A percentile compares a stretch with the other conserved stretches of the same genome.
Evolutionary conservation across 2,888 invertebrate species (phyloP).

Genomic region (Dendrolimus pini): DNA sequence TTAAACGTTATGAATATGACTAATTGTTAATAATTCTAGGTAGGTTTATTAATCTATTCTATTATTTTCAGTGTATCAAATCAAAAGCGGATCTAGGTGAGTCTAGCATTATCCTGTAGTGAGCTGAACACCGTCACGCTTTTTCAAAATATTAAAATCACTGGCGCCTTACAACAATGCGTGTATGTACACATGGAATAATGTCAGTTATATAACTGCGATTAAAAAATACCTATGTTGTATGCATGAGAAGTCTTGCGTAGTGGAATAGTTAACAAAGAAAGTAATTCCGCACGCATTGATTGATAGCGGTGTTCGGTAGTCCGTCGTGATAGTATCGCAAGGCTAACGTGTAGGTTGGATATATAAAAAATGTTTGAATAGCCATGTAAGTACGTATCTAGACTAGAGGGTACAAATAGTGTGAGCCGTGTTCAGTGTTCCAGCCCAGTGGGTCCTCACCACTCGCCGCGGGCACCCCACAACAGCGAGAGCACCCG

Average conservation of each 20-base stretch:
- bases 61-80: slow-evolving; percentile 71
- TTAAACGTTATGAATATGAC: neutral
- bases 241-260: slow-evolving; percentile 1
- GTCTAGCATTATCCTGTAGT: slow-evolving; percentile 22
- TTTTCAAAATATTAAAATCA: slow-evolving; percentile 1
- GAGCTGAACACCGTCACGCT: neutral
- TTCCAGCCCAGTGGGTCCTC: slow-evolving; percentile 63
- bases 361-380: neutral
- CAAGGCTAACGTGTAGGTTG: neutral
- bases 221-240: slow-evolving; percentile 1
- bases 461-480: slow-evolving; percentile 48
- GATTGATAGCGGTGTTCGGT: neutral
- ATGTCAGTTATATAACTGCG: neutral
- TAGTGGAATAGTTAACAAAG: neutral
- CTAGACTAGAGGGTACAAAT: slow-evolving; percentile 9
- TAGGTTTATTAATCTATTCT: slow-evolving; percentile 28
- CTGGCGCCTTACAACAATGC: neutral
- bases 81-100: slow-evolving; percentile 66
- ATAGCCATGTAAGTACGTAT: slow-evolving; percentile 15
- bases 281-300: neutral
- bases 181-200: neutral
- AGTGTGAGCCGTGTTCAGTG: slow-evolving; percentile 59
- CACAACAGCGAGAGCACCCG: slow-evolving; percentile 30
- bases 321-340: slow-evolving; percentile 7
- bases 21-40: neutral